Evolutionary conservation across 2,113 vertebrate species (phyloP).

Genomic region (Zapornia atra): DNA sequence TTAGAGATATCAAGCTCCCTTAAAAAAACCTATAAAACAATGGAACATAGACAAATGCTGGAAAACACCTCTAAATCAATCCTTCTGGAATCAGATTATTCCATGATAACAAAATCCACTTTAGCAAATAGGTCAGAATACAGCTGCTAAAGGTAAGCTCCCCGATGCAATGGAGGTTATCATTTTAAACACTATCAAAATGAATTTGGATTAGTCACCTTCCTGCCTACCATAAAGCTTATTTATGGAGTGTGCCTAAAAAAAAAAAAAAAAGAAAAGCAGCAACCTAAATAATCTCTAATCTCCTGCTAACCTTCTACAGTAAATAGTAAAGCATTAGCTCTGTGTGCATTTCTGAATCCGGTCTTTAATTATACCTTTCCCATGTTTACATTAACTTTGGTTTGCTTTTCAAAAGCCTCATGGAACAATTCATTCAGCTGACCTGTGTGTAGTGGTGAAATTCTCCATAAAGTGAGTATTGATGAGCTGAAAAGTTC

Average conservation of each 20-base stretch:
- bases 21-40: constrained; percentile 33
- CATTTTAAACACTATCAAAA: constrained; percentile 21
- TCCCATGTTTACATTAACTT: constrained; percentile 78
- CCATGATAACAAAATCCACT: neutral
- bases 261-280: constrained; percentile 33
- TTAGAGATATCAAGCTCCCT: neutral
- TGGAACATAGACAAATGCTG: neutral
- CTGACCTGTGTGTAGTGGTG: constrained; percentile 74
- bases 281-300: constrained; percentile 14
- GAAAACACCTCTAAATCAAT: neutral
- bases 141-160: neutral
- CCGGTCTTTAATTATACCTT: constrained; percentile 69
- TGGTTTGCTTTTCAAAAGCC: constrained; percentile 75
- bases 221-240: constrained; percentile 12
- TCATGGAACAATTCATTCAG: constrained; percentile 67
- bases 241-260: constrained; percentile 44
- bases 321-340: constrained; percentile 16
- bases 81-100: neutral
- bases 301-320: constrained; percentile 26
- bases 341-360: constrained; percentile 8
- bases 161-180: neutral
- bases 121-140: constrained; percentile 22
- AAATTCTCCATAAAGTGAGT: constrained; percentile 83
- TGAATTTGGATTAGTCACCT: constrained; percentile 50
- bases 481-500: constrained; percentile 87